Base-by-base conservation (phyloP, 2,888 invertebrate species). In the Latheticus oryzae region DNA sequence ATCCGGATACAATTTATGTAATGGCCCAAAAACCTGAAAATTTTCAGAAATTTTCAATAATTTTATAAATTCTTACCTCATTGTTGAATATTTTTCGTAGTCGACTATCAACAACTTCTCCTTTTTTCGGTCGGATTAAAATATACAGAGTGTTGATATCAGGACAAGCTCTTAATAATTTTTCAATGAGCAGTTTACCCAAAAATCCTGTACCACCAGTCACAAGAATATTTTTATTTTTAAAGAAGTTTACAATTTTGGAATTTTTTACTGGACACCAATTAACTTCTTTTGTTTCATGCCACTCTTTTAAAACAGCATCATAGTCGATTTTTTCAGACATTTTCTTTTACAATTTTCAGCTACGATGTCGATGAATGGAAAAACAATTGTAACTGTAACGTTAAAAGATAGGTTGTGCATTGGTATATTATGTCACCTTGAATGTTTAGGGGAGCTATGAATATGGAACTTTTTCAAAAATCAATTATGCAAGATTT, bases 171-270 rank as follows among this genome's bases (percentile, higher is more conserved):
- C 85, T 78, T 19, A 85, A 71, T 28, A 85, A 71, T 69, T 85
- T 85, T 67, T 85, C 84, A 55, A 85, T 77, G 1, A 85, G 66
- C 0, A 85, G 72, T 64, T 80, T 80, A 2, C 82, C 82, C 54
- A 82, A 68, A 70, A 82, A 82, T 61, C 85, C 85, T 5, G 86
- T 86, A 12, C 72, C 77, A 4, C 79, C 79, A 1, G 80, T 80
- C 56, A 80, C 68, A 11, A 80, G 69, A 13, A 80, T 67, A 13
- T 69, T 73, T 17, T 73, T 64, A 2, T 71, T 73, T 5, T 69
- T 65, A 65, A 74, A 79, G 59, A 79, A 79, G n/a, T 73, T 65
- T 5, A 35, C 55, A 9, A 59, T 59, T 42, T 54, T 35, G 13
- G 59, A 59, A 17, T 26, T 40, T 17, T 32, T 19, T 1, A 30